phyloP scores from a whole-genome alignment of 1,140 invertebrate genomes.

The Vollenhovia emeryi region DNA sequence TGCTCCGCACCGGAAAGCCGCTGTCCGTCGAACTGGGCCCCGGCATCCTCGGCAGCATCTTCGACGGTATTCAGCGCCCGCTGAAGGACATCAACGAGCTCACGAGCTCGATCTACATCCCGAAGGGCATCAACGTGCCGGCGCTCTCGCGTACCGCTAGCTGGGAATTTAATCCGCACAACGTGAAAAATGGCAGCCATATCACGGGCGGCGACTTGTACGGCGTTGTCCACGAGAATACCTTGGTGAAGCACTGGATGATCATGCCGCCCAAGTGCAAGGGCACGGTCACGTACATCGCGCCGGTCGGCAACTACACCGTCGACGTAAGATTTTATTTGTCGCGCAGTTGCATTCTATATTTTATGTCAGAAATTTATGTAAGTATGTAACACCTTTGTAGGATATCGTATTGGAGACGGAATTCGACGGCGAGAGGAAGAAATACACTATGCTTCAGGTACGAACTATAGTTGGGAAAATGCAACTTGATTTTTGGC shows the following conservation, averaged over 20 bases:
- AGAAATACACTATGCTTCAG: slow-evolving; percentile 97
- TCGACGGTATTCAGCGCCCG: slow-evolving; percentile 99
- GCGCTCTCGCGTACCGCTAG: slow-evolving; percentile 92
- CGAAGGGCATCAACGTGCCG: slow-evolving; percentile 98
- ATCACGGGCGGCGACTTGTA: slow-evolving; percentile 99
- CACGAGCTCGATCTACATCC: slow-evolving; percentile 99
- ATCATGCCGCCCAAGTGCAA: slow-evolving; percentile 97
- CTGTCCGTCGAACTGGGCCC: slow-evolving; percentile 99
- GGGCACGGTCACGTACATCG: slow-evolving; percentile 98
- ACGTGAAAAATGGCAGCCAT: slow-evolving; percentile 95
- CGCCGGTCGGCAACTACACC: slow-evolving; percentile 97
- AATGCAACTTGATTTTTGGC: too few species aligned
- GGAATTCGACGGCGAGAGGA: slow-evolving; percentile 98
- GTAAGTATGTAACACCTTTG: slow-evolving; percentile 44
- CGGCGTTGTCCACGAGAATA: slow-evolving; percentile 98
- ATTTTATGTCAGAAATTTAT: not conserved
- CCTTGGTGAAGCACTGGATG: slow-evolving; percentile 98
- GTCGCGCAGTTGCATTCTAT: not conserved
- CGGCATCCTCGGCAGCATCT: slow-evolving; percentile 99
- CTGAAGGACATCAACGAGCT: slow-evolving; percentile 98
- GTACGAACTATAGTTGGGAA: slow-evolving; percentile 82
- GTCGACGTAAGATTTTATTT: slow-evolving; percentile 91
- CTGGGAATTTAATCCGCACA: slow-evolving; percentile 97
- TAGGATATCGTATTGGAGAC: slow-evolving; percentile 98
- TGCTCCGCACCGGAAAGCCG: slow-evolving; percentile 98